Evolutionary conservation across 2,888 invertebrate genomes (phyloP).

Genomic region (Dorcus parallelipipedus): DNA sequence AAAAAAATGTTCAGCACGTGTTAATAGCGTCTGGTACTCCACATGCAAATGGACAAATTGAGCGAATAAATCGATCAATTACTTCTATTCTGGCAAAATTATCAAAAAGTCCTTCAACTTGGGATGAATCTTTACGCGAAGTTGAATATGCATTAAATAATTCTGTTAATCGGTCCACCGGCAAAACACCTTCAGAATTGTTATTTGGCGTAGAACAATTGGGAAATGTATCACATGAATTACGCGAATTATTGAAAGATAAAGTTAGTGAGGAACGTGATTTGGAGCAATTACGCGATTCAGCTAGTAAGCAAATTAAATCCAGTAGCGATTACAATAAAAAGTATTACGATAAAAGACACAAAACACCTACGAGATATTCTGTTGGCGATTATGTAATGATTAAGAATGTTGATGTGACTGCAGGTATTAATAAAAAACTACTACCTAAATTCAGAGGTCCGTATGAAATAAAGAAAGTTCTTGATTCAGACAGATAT

Average conservation of each 20-base stretch:
- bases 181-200: conserved; percentile 28
- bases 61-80: conserved; percentile 24
- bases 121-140: too few relatives aligned
- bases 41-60: conserved; percentile 34
- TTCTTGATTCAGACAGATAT: conserved; percentile 24
- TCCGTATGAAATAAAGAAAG: conserved; percentile 24
- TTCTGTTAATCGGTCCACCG: conserved; percentile 23
- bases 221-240: conserved; percentile 20
- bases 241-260: conserved; percentile 7
- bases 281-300: conserved; percentile 1
- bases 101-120: too few relatives aligned
- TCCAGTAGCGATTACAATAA: conserved; percentile 8
- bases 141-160: background rate
- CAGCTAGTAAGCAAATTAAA: conserved; percentile 3
- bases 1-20: background rate
- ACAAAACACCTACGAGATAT: conserved; percentile 21
- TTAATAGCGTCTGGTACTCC: conserved; percentile 2
- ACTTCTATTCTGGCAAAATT: too few relatives aligned
- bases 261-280: conserved; percentile 15
- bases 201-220: conserved; percentile 32
- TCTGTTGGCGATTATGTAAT: conserved; percentile 24
- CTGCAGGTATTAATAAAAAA: conserved; percentile 22
- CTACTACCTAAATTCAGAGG: conserved; percentile 25
- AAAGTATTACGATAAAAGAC: conserved; percentile 13
- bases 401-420: conserved; percentile 24